These are phyloP conservation scores for Trissolcus japonicus DNA, from an alignment of 2,888 invertebrate species.

Conservation along the genomic window DNA sequence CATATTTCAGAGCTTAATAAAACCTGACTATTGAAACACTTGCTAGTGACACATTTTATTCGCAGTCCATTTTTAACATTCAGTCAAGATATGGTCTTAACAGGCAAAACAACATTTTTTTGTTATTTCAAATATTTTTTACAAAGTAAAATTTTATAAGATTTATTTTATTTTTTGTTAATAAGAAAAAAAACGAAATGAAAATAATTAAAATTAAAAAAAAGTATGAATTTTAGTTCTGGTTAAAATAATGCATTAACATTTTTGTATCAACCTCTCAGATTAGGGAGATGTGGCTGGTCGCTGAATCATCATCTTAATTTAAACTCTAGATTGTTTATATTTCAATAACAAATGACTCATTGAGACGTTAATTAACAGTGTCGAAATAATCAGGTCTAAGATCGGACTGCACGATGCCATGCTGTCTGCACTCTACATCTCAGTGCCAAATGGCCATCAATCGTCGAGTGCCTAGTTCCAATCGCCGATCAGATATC, in stretches of 20 bases:
- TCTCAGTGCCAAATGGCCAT: constrained; percentile 57
- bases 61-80: neutral
- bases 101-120: no score
- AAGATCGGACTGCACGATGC: constrained; percentile 58
- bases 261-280: no score
- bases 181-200: no score
- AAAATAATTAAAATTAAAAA: no score
- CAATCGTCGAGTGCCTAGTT: constrained; percentile 50
- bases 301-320: neutral
- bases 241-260: no score
- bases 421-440: constrained; percentile 64
- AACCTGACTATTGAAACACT: constrained; percentile 43
- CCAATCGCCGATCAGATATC: constrained; percentile 16
- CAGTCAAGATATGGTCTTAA: no score
- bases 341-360: constrained; percentile 34
- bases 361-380: constrained; percentile 26
- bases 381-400: constrained; percentile 26
- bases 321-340: constrained; percentile 21
- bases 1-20: constrained; percentile 41
- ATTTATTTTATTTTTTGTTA: no score
- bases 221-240: no score
- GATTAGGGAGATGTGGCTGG: no score
- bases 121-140: no score
- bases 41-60: constrained; percentile 4
- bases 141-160: no score